A percentile compares a stretch with the other conserved stretches of the same genome.
Evolutionary conservation across 2,113 vertebrate genomes (phyloP).

Genomic region (Megaceryle maxima): DNA sequence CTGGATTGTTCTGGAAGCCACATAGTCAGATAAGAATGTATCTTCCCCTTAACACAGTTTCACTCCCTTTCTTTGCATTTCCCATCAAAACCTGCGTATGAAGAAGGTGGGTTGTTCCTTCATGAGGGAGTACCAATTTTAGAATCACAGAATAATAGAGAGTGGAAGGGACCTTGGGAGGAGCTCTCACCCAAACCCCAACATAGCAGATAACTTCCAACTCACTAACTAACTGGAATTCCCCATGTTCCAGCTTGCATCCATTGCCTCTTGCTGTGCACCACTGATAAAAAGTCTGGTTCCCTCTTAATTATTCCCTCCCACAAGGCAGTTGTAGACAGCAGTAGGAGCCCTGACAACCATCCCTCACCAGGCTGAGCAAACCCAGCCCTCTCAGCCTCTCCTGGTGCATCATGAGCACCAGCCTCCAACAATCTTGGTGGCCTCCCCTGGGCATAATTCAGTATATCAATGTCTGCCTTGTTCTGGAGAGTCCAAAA

Average conservation of each 20-base stretch:
- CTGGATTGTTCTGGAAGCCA: background rate
- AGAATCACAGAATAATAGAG: background rate
- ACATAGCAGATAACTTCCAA: background rate
- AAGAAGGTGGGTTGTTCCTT: background rate
- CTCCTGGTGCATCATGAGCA: accelerated
- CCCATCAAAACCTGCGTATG: background rate
- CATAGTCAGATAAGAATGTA: background rate
- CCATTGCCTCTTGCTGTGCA: background rate
- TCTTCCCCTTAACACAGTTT: background rate
- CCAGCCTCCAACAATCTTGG: background rate
- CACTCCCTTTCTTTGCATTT: background rate
- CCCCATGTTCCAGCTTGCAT: background rate
- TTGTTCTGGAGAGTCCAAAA: background rate
- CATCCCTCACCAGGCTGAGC: background rate
- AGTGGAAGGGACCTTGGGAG: background rate
- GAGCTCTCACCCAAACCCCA: background rate
- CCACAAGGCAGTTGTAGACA: background rate
- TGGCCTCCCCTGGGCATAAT: background rate
- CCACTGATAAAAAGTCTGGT: background rate
- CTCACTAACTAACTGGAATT: background rate
- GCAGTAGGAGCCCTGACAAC: background rate
- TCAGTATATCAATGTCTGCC: background rate
- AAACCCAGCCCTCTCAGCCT: background rate
- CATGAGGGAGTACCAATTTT: background rate
- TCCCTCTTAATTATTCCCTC: background rate